phyloP scores from a whole-genome alignment of 2,888 invertebrate species.

The Gari tellinella region DNA sequence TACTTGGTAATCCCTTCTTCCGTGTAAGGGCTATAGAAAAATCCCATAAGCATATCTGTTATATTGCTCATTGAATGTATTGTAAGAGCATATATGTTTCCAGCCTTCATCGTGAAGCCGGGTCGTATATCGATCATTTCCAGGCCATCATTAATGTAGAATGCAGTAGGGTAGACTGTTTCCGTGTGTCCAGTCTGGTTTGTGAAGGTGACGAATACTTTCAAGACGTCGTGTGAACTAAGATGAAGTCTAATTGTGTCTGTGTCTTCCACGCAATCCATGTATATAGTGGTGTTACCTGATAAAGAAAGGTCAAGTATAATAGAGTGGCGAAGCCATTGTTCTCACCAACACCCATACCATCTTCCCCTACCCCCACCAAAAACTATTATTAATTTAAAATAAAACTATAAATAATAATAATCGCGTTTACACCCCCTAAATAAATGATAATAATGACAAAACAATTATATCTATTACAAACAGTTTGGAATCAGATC shows the following conservation, averaged over 20 bases:
- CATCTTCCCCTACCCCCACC: too few relatives aligned
- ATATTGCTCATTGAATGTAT: constrained; percentile 17
- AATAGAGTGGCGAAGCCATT: too few relatives aligned
- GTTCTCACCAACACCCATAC: too few relatives aligned
- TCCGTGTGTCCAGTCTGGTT: background rate
- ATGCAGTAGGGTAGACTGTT: background rate
- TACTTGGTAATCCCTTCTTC: constrained; percentile 39
- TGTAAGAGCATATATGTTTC: constrained; percentile 32
- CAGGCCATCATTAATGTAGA: background rate
- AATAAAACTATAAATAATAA: too few relatives aligned
- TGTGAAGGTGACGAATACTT: background rate
- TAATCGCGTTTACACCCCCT: too few relatives aligned
- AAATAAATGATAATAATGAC: too few relatives aligned
- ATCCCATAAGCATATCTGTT: constrained; percentile 25
- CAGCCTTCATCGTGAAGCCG: background rate
- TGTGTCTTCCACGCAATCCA: constrained; percentile 30
- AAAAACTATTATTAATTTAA: too few relatives aligned
- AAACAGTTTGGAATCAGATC: too few relatives aligned
- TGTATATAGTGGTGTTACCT: constrained; percentile 32
- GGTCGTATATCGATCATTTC: constrained; percentile 31
- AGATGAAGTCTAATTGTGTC: constrained; percentile 27
- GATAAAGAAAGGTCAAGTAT: background rate
- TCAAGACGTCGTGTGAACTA: constrained; percentile 5
- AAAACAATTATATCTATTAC: too few relatives aligned
- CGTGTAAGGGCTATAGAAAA: constrained; percentile 51